Evolutionary conservation across 2,113 vertebrate genomes (phyloP), one percentile per base, ranked within the genome.

Genomic region (Microtus pennsylvanicus): DNA sequence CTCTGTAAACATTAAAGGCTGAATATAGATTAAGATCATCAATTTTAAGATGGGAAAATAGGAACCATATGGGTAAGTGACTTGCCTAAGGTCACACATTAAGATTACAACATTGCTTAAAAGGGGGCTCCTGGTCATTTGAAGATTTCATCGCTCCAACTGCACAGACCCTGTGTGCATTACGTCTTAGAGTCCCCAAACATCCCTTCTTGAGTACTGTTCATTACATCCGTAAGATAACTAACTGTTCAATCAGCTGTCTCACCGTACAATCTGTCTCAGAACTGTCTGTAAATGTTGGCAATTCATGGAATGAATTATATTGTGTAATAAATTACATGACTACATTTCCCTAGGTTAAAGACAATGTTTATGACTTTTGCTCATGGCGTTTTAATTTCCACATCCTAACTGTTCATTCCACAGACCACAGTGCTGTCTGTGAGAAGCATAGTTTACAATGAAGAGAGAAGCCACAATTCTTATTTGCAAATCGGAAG

Each of bases 61-160:
- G 35, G 35, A 26, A 28, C 33, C 81, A 69, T 88, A 63, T 5
- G 12, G 76, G 24, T 93, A 97, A 95, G 74, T 81, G 97, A 97
- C 94, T 96, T 91, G 95, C 90, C 63, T 96, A 94, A 87, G 89
- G 96, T 95, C 96, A 94, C 89, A 70, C 63, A 28, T 63, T 78
- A 85, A 92, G 38, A 80, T 22, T 16, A 0, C 12, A 21, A 8
- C 50, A 26, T 58, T 65, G 30, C 72, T 72, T 63, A 22, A 28
- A 63, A 92, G 45, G 28, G 61, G 12, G 5, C 42, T 63, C 0
- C 17, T 89, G 63, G 65, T 93, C 69, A 83, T 93, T 65, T 97
- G 75, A 92, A 52, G 24, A 52, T 70, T 90, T 90, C 33, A 63
- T 75, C 42, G 42, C 12, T 38, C 22, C 35, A 87, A 38, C 19